Conservation (phyloP, 2,113 vertebrate genomes). For the Alouatta palliata region DNA sequence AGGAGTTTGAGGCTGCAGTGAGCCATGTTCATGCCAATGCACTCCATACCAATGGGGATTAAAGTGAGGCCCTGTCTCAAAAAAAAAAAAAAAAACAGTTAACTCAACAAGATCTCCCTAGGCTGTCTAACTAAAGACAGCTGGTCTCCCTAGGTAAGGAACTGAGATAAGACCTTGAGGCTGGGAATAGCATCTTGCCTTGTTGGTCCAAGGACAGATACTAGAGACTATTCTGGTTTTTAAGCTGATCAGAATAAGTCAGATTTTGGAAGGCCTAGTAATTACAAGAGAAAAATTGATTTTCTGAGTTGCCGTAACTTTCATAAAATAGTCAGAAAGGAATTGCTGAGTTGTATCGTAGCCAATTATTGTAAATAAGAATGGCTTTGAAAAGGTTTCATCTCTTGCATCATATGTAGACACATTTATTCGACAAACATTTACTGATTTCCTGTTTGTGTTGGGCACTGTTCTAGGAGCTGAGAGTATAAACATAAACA, state of each 20-base stretch:
- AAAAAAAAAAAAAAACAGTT: not conserved
- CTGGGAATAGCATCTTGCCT: not conserved
- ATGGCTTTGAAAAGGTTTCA: not conserved
- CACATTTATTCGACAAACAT: not conserved
- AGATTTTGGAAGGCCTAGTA: not conserved
- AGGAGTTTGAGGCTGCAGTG: not conserved
- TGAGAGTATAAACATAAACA: not conserved
- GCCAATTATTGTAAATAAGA: not conserved
- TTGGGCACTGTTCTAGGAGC: not conserved
- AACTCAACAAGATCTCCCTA: not conserved
- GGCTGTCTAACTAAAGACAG: not conserved
- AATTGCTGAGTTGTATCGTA: not conserved
- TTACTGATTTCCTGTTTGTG: not conserved
- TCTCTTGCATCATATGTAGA: slow-evolving; percentile 1
- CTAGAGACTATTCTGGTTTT: not conserved
- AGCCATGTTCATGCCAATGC: not conserved
- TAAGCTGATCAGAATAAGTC: not conserved
- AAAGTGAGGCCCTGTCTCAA: not conserved
- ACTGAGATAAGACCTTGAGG: not conserved
- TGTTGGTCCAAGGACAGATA: not conserved
- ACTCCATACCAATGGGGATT: not conserved
- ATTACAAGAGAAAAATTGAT: not conserved
- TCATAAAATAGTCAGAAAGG: not conserved
- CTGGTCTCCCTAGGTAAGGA: not conserved
- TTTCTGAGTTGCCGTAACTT: not conserved